Conservation (phyloP, 2,113 vertebrate genomes). For the Spermophilus dauricus region DNA sequence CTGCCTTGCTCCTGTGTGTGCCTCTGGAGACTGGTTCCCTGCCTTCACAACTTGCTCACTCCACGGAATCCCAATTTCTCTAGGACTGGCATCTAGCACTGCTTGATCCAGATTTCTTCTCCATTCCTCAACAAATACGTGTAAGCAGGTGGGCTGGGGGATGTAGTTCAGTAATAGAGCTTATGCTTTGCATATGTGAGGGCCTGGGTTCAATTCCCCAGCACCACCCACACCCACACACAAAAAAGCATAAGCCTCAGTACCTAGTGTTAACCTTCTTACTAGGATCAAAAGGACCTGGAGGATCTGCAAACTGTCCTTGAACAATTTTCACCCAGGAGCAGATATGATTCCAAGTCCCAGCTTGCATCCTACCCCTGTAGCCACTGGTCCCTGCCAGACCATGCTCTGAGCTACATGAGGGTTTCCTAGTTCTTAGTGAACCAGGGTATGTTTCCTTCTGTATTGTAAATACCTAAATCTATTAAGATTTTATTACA, state of each 20-base stretch:
- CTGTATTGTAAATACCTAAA: not conserved
- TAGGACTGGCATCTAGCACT: not conserved
- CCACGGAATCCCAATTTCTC: not conserved
- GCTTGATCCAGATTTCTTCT: not conserved
- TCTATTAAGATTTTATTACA: not conserved
- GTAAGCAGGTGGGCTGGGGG: not conserved
- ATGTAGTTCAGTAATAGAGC: not conserved
- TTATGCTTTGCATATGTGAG: not conserved
- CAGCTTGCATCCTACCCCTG: too few relatives aligned
- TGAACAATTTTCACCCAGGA: not conserved
- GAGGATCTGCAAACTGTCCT: not conserved
- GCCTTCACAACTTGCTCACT: not conserved
- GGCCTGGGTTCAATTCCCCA: not conserved
- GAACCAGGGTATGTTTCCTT: not conserved
- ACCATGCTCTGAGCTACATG: not conserved
- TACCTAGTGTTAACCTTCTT: not conserved
- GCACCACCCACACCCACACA: not conserved
- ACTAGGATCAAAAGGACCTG: not conserved
- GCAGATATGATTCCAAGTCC: not conserved
- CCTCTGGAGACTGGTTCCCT: not conserved
- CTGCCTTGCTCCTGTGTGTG: too few relatives aligned
- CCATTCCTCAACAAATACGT: not conserved
- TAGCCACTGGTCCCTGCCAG: not conserved
- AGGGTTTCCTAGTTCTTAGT: not conserved
- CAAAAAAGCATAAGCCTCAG: not conserved